phyloP scores from a whole-genome alignment of 2,888 invertebrate genomes.

The Drosophila falleni region DNA sequence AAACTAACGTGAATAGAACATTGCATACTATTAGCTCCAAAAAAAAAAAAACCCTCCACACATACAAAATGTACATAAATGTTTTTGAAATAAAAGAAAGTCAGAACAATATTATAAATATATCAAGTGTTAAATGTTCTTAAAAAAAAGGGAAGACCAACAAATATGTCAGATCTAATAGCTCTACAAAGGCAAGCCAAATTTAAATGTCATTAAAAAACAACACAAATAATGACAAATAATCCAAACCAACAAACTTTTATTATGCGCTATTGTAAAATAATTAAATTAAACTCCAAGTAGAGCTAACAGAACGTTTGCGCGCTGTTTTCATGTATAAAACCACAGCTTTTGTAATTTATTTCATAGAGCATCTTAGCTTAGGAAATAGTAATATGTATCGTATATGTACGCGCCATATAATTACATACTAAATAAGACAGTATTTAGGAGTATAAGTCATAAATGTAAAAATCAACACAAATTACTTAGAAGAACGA shows the following conservation, averaged over 20 bases:
- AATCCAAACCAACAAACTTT: constrained; percentile 18
- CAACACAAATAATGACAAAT: constrained; percentile 17
- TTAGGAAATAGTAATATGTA: constrained; percentile 15
- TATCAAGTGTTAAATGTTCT: constrained; percentile 76
- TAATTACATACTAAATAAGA: constrained; percentile 27
- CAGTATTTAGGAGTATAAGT: constrained; percentile 39
- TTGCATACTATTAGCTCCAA: constrained; percentile 33
- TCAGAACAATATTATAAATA: constrained; percentile 22
- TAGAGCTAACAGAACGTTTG: constrained; percentile 40
- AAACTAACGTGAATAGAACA: constrained; percentile 12
- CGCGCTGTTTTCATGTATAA: constrained; percentile 71
- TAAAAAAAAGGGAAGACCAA: constrained; percentile 38
- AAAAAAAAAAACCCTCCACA: constrained; percentile 63
- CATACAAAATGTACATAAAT: constrained; percentile 58
- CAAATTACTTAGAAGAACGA: constrained; percentile 69
- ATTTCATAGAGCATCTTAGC: constrained; percentile 77
- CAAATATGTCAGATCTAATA: constrained; percentile 28
- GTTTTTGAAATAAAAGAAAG: constrained; percentile 41
- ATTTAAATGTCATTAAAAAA: constrained; percentile 11
- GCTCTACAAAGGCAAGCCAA: constrained; percentile 1
- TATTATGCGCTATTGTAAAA: constrained; percentile 76
- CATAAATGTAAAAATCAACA: constrained; percentile 63
- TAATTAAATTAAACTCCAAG: constrained; percentile 59
- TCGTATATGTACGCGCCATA: constrained; percentile 27
- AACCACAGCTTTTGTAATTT: constrained; percentile 83